These are phyloP conservation scores for Drosophila simulans DNA, from an alignment of 1,140 invertebrate species.

Conservation along the genomic window DNA sequence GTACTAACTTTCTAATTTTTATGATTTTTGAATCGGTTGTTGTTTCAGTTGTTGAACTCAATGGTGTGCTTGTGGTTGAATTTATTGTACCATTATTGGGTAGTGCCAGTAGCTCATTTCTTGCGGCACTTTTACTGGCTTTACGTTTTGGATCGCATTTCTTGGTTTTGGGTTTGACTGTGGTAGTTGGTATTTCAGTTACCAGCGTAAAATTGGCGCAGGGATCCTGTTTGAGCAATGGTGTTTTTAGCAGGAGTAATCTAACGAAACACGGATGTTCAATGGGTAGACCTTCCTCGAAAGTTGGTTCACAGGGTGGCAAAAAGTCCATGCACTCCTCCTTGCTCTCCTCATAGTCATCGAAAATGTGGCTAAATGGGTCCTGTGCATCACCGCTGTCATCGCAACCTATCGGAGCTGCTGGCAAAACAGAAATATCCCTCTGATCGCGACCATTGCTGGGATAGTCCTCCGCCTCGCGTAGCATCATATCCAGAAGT, in stretches of 20 bases:
- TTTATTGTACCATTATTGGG: not conserved
- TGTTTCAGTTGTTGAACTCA: constrained; percentile 3
- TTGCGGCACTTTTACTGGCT: not conserved
- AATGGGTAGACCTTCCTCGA: constrained; percentile 10
- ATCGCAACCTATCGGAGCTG: constrained; percentile 49
- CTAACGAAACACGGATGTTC: constrained; percentile 65
- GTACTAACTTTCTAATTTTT: constrained; percentile 6
- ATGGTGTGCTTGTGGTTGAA: not conserved
- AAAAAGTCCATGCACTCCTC: constrained; percentile 47
- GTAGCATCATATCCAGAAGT: constrained; percentile 65
- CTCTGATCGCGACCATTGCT: constrained; percentile 34
- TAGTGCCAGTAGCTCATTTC: not conserved
- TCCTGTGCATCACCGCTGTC: constrained; percentile 47
- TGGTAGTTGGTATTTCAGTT: not conserved
- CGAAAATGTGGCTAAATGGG: constrained; percentile 16
- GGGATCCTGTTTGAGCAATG: constrained; percentile 52
- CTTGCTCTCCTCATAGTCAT: constrained; percentile 16
- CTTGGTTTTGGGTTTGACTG: constrained; percentile 3
- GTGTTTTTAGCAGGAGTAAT: constrained; percentile 50
- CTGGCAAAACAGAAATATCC: constrained; percentile 28
- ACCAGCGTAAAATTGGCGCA: constrained; percentile 54
- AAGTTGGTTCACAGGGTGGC: constrained; percentile 1
- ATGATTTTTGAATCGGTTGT: constrained; percentile 10
- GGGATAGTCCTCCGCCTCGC: constrained; percentile 39
- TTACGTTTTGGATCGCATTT: constrained; percentile 9